A percentile compares a stretch with the other conserved stretches of the same genome.
These are phyloP conservation scores for Corythornis leucogaster DNA, from an alignment of 2,797 vertebrate species.

Conservation along the genomic window DNA sequence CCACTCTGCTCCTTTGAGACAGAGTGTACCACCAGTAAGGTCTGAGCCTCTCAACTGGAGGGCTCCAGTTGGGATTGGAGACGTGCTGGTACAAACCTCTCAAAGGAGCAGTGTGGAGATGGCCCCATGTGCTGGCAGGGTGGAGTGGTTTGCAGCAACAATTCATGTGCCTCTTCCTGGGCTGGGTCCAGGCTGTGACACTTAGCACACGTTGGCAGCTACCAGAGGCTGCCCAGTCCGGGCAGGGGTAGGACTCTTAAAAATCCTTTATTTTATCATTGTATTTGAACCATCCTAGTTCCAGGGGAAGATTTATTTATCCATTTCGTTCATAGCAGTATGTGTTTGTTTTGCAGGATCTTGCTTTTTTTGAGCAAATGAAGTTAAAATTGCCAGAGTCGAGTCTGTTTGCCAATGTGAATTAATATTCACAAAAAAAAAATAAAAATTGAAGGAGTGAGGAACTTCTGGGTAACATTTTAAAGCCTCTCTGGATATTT, in stretches of 20 bases:
- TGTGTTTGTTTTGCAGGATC: neutral
- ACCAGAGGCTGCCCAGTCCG: neutral
- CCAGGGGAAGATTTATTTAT: neutral
- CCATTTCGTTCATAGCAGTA: neutral
- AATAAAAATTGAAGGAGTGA: neutral
- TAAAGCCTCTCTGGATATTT: neutral
- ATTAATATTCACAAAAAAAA: neutral
- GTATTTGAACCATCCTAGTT: neutral
- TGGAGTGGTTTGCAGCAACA: neutral
- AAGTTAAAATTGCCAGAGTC: neutral
- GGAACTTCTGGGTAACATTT: neutral
- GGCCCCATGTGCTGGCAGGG: fast-evolving
- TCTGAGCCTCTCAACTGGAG: neutral
- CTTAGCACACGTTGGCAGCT: no score
- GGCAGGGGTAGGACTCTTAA: neutral
- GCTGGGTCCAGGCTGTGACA: neutral
- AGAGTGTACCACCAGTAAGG: neutral
- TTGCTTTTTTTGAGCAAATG: neutral
- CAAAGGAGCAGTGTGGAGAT: neutral
- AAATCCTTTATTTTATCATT: neutral
- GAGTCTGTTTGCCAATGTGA: neutral
- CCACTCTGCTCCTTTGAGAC: neutral
- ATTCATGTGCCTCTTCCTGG: neutral
- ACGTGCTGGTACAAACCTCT: neutral
- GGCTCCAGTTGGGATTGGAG: fast-evolving